Evolutionary conservation across 1,140 invertebrate genomes (phyloP).

Genomic region (Pygmarrhopalites habei): DNA sequence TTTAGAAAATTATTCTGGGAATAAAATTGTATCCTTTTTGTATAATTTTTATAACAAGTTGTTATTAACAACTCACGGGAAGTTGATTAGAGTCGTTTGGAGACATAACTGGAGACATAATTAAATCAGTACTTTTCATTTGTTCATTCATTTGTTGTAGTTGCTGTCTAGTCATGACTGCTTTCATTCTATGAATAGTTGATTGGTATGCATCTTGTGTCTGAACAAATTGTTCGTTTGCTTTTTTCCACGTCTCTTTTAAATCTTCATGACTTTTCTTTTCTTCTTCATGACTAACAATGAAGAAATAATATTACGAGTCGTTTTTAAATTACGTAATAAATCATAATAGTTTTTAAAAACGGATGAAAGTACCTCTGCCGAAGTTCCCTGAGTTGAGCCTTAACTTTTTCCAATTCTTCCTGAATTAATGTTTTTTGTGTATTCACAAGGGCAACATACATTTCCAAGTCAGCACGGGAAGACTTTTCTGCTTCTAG

Average conservation of each 20-base stretch:
- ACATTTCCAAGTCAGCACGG: constrained; percentile 51
- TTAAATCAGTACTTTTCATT: constrained; percentile 14
- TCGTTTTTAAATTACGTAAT: too few relatives aligned
- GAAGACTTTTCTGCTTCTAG: constrained; percentile 44
- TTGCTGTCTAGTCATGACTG: constrained; percentile 47
- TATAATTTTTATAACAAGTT: too few relatives aligned
- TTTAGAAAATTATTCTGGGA: too few relatives aligned
- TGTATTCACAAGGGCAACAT: constrained; percentile 50
- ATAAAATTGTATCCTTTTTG: too few relatives aligned
- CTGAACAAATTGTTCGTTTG: constrained; percentile 52
- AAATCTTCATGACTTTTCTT: constrained; percentile 46
- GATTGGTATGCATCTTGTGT: constrained; percentile 49
- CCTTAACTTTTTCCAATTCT: constrained; percentile 45
- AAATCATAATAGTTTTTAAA: constrained; percentile 6
- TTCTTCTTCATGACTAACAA: constrained; percentile 44
- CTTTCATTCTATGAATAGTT: constrained; percentile 47
- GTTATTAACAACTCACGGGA: too few relatives aligned
- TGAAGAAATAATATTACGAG: not conserved
- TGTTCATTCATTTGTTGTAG: constrained; percentile 35
- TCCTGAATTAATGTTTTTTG: constrained; percentile 51
- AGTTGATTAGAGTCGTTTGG: constrained; percentile 14
- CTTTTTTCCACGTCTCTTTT: constrained; percentile 51
- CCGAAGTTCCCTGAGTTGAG: constrained; percentile 36
- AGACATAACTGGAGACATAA: constrained; percentile 8
- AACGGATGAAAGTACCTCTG: constrained; percentile 18